These are phyloP conservation scores for Hyles vespertilio DNA, from an alignment of 1,140 invertebrate genomes.

Conservation along the genomic window DNA sequence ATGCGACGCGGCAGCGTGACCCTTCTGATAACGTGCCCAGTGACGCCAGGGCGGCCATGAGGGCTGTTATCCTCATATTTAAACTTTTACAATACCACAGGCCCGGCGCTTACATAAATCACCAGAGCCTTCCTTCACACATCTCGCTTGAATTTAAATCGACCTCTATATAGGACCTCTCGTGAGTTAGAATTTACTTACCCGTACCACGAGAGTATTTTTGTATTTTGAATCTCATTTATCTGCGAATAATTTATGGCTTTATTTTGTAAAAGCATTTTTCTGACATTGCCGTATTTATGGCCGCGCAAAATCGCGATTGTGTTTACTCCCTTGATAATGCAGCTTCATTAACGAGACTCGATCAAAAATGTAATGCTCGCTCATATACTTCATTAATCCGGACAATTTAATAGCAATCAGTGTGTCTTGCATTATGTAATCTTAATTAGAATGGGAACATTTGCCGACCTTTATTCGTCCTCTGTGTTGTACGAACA, in stretches of 20 bases:
- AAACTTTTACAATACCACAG: conserved; percentile 55
- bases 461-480: too few species aligned
- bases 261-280: neutral
- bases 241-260: neutral
- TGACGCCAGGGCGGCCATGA: conserved; percentile 4
- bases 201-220: conserved; percentile 17
- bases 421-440: too few species aligned
- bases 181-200: conserved; percentile 51
- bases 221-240: neutral
- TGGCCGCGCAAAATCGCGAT: too few species aligned
- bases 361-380: too few species aligned
- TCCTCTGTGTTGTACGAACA: too few species aligned
- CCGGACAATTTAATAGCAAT: too few species aligned
- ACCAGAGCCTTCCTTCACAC: conserved; percentile 53
- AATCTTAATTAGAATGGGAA: too few species aligned
- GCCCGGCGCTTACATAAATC: conserved; percentile 53
- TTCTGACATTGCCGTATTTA: too few species aligned
- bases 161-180: conserved; percentile 46
- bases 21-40: conserved; percentile 14
- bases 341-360: too few species aligned
- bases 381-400: too few species aligned
- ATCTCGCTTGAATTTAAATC: conserved; percentile 63
- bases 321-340: too few species aligned
- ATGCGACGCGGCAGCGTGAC: conserved; percentile 6
- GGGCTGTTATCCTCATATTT: conserved; percentile 41